Percentiles rank a stretch among this genome's conserved stretches.
Evolutionary conservation across 2,888 invertebrate genomes (phyloP).

Genomic region (Torymus aiolomorphi): DNA sequence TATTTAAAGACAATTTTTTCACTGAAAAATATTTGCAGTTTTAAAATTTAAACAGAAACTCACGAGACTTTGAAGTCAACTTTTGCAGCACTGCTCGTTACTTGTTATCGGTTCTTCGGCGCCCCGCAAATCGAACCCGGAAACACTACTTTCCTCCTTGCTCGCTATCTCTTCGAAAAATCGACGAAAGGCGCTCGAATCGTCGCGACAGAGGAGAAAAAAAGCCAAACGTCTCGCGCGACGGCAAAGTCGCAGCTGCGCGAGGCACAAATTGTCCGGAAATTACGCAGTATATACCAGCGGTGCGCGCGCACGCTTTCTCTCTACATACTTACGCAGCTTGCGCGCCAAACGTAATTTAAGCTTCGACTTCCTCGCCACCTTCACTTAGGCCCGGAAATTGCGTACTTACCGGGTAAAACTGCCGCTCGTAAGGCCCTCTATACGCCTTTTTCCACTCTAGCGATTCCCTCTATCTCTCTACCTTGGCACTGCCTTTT

Average conservation of each 20-base stretch:
- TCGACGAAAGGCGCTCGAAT: no score
- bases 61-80: no score
- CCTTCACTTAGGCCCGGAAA: slow-evolving; percentile 46
- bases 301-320: neutral
- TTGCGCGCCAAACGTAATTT: slow-evolving; percentile 49
- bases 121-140: no score
- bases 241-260: slow-evolving; percentile 4
- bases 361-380: slow-evolving; percentile 53
- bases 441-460: slow-evolving; percentile 5
- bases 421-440: slow-evolving; percentile 36
- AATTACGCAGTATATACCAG: slow-evolving; percentile 44
- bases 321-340: slow-evolving; percentile 23
- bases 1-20: no score
- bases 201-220: neutral
- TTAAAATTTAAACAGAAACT: no score
- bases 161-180: no score
- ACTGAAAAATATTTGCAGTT: no score
- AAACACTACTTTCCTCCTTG: no score
- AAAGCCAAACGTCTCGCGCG: neutral
- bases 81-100: no score
- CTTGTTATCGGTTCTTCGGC: no score
- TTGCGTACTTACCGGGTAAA: slow-evolving; percentile 55
- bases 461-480: neutral
- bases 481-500: neutral
- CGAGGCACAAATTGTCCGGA: slow-evolving; percentile 53